Conservation (phyloP, 2,888 invertebrate genomes). For the Acrocyrtus sp. region DNA sequence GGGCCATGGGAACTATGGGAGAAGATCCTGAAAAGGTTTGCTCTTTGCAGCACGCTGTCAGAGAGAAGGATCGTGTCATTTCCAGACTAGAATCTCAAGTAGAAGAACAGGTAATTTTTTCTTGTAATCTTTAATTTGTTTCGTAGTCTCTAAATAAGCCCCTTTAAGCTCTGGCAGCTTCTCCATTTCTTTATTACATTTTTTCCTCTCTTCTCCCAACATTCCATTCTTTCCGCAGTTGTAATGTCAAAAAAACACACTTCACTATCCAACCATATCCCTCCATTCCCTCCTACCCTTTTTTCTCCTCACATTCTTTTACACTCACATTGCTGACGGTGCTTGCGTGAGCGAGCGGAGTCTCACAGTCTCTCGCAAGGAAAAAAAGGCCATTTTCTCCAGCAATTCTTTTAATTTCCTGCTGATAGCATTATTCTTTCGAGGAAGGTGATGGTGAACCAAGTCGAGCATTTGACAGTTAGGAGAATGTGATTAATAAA, state of each 20-base stretch:
- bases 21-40: constrained; percentile 64
- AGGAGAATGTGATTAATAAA: too few relatives aligned
- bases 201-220: not conserved
- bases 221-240: not conserved
- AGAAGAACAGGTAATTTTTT: constrained; percentile 79
- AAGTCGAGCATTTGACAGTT: too few relatives aligned
- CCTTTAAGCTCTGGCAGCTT: constrained; percentile 21
- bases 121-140: constrained; percentile 31
- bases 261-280: too few relatives aligned
- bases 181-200: constrained; percentile 12
- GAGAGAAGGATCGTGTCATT: constrained; percentile 72
- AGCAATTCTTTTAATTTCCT: too few relatives aligned
- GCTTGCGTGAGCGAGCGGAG: too few relatives aligned
- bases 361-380: too few relatives aligned
- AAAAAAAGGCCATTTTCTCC: too few relatives aligned
- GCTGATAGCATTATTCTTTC: too few relatives aligned
- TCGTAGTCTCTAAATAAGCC: constrained; percentile 19
- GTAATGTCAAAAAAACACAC: not conserved
- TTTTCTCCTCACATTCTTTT: too few relatives aligned
- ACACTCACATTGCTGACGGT: too few relatives aligned
- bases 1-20: constrained; percentile 65
- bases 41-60: constrained; percentile 63
- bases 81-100: constrained; percentile 83
- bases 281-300: too few relatives aligned
- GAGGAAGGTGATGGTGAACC: too few relatives aligned